These are phyloP conservation scores for Chrysaora quinquecirrha DNA, from an alignment of 30 jellyfish, hydroid and myxozoan species.

Conservation along the genomic window DNA sequence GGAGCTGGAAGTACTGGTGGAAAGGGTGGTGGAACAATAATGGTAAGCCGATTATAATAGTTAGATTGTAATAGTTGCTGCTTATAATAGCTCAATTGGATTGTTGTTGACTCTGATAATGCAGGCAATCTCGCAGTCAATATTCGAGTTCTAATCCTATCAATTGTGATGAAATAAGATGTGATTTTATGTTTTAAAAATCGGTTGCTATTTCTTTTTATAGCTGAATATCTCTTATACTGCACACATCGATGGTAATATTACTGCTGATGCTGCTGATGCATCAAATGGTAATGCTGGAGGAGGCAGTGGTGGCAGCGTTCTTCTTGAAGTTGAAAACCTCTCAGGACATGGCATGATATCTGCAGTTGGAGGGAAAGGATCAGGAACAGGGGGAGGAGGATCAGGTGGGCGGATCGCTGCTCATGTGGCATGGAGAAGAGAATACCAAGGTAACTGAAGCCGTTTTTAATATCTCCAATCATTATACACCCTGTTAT, in stretches of 20 bases:
- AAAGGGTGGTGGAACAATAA: too few species aligned
- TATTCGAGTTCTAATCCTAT: too few species aligned
- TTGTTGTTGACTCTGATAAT: too few species aligned
- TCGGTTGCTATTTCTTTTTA: background rate
- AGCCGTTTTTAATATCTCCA: background rate
- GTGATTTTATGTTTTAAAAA: too few species aligned
- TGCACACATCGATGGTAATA: conserved; percentile 56
- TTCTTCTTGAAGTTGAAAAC: conserved; percentile 56
- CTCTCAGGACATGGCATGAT: conserved; percentile 64
- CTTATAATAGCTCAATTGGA: too few species aligned
- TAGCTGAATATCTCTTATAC: conserved; percentile 49
- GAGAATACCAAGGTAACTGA: conserved; percentile 47
- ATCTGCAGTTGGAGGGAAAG: conserved; percentile 52
- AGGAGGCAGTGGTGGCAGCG: conserved; percentile 77
- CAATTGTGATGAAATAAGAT: too few species aligned
- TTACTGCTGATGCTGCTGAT: conserved; percentile 40
- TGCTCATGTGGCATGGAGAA: conserved; percentile 54
- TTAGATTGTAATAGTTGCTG: too few species aligned
- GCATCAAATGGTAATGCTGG: conserved; percentile 42
- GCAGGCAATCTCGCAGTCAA: too few species aligned
- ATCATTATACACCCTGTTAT: background rate
- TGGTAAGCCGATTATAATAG: too few species aligned
- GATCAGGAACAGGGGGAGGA: conserved; percentile 61
- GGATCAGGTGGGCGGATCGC: conserved; percentile 81
- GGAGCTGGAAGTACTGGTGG: conserved; percentile 73